phyloP scores from a whole-genome alignment of 2,113 vertebrate species.

The Astur gentilis region DNA sequence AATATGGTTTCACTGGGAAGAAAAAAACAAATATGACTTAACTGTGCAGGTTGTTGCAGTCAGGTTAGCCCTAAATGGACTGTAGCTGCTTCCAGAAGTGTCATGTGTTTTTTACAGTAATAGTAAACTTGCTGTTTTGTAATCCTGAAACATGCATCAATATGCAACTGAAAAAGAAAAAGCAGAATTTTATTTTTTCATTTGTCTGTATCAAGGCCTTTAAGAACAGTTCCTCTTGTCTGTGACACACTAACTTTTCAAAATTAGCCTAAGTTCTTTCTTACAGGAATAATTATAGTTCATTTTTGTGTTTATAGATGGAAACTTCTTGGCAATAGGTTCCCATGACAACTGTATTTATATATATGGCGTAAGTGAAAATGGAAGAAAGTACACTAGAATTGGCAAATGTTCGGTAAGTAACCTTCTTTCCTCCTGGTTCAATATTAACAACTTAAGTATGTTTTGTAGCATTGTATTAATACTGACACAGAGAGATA shows the following conservation, averaged over 20 bases:
- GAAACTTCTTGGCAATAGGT: slow-evolving; percentile 93
- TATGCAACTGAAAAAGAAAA: neutral
- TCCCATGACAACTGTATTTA: slow-evolving; percentile 99
- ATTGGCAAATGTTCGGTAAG: slow-evolving; percentile 96
- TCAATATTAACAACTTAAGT: neutral
- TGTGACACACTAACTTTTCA: neutral
- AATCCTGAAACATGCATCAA: neutral
- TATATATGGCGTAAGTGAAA: slow-evolving; percentile 90
- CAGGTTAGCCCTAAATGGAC: neutral
- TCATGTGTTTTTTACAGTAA: neutral
- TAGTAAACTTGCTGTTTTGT: neutral
- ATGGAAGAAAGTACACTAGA: slow-evolving; percentile 90
- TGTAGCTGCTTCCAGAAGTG: neutral
- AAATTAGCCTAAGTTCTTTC: neutral
- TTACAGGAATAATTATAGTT: neutral
- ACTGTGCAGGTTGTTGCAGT: neutral
- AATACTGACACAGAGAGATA: neutral
- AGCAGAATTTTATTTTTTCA: neutral
- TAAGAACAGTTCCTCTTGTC: neutral
- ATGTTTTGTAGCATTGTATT: neutral
- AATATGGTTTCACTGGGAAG: neutral
- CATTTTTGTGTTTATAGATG: slow-evolving; percentile 76
- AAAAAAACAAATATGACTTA: neutral
- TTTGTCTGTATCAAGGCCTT: neutral
- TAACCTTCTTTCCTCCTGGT: neutral